Evolutionary conservation across 37 sponge, comb jelly and placozoan species (phyloP), one percentile per base, ranked within the genome.

Genomic region (Beroe forskalii): DNA sequence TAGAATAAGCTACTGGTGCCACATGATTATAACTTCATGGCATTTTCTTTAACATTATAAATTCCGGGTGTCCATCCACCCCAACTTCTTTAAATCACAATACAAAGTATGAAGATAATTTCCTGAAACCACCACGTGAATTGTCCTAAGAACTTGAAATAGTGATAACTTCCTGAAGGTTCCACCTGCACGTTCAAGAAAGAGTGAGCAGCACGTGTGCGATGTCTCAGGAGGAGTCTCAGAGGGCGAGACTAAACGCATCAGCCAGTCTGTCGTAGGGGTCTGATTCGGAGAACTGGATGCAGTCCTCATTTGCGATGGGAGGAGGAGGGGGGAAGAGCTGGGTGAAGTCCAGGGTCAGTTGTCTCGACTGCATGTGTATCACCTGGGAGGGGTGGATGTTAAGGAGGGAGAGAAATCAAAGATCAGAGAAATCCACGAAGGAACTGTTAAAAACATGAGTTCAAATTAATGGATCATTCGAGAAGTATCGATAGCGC

Each of bases 211-310:
- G 12, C 6, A 48, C 55, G 6, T 48, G 55, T 48, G 12, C 55
- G 12, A 48, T 48, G 55, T n/a, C n/a, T n/a, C n/a, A n/a, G n/a
- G n/a, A 48, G 6, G 55, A 48, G 12, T 48, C 55, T 48, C 55
- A 48, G 55, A 80, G n/a, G 0, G 86, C 86, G 55, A 80, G 55
- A 42, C 86, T 80, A 24, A 80, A 80, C 2, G 86, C 86, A 27
- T 80, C 86, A 30, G 86, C 86, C 1, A 80, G 55, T 44, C 86
- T 41, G 40, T 80, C 86, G 28, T 80, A 80, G 27, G 44, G 55
- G 31, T 80, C 86, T 35, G 86, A 80, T 23, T 80, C 55, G 9
- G 86, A 80, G 40, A 80, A 80, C 86, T 80, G 86, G 3, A 80
- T 80, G 35, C 86, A 80, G 31, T 80, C 86, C 28, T 80, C 86